Base-by-base conservation (phyloP, 2,888 invertebrate species). In the Nymphalis polychloros region DNA sequence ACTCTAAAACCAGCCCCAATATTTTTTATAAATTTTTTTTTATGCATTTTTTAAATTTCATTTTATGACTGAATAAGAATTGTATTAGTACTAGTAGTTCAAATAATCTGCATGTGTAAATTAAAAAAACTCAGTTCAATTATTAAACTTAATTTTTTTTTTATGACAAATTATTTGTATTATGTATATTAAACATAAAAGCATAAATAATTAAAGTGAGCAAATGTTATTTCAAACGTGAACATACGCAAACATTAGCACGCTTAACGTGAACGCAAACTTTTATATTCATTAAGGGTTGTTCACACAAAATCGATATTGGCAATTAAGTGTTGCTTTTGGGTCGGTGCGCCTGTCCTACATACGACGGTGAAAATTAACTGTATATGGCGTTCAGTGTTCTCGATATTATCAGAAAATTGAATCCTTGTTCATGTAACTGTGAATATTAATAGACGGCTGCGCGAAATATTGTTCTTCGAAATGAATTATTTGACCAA, bases 241-340 rank as follows among this genome's bases (percentile, higher is more conserved):
- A 4, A 13, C 7, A 13, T 53, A 7, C 17, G 31, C 50, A 10
- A 55, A 31, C 2, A 27, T n/a, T n/a, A 17, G 17, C 27, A 31
- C 23, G 10, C 13, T 13, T 10, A 55, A 55, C 17, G 31, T n/a
- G 17, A 63, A 60, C 55, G 59, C 48, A 53, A 1, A 31, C 35
- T 19, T 35, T 8, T 41, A 19, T 19, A 57, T 57, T 57, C 57
- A 57, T 41, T 57, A 57, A 41, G 57, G 35, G 62, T 67, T 71
- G 70, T 72, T 72, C 63, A 27, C 62, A 59, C 67, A 84, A 84
- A 88, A 89, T 89, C 89, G 80, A 89, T 89, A 88, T 81, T 76
- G 76, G 72, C 68, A 77, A 80, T 77, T 74, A 77, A 75, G 75
- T 78, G 77, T 70, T 53, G 72, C 72, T 83, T 81, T 80, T 82